Evolutionary conservation across 2,797 vertebrate species (phyloP).

Genomic region (Hephaestus fuliginosus): DNA sequence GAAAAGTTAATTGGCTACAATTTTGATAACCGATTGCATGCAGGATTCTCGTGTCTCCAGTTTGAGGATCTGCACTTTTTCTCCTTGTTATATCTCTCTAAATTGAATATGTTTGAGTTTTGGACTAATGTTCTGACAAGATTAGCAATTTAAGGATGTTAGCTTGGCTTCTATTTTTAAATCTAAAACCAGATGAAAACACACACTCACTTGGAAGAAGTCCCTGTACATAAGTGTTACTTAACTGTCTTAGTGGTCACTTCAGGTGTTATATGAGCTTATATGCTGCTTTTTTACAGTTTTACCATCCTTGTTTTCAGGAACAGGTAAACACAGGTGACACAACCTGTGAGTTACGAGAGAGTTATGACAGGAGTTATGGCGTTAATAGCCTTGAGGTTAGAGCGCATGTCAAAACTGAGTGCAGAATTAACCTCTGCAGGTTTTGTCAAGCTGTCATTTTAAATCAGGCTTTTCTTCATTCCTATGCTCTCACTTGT

Average conservation of each 20-base stretch:
- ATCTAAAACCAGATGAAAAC: no score
- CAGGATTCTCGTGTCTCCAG: background rate
- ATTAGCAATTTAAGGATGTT: background rate
- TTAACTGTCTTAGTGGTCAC: background rate
- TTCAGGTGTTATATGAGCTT: background rate
- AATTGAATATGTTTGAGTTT: background rate
- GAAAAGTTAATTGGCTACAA: background rate
- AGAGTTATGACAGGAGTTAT: conserved; percentile 15
- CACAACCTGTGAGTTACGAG: conserved; percentile 28
- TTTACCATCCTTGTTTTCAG: conserved; percentile 4
- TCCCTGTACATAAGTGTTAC: background rate
- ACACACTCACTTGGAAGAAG: background rate
- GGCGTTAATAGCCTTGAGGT: conserved; percentile 24
- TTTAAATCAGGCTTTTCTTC: conserved; percentile 70
- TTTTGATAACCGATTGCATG: background rate
- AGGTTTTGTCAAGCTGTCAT: conserved; percentile 34
- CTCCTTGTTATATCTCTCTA: background rate
- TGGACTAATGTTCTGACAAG: background rate
- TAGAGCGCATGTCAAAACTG: conserved; percentile 47
- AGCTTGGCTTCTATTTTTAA: no score
- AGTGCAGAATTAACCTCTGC: conserved; percentile 23
- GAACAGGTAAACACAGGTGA: conserved; percentile 30
- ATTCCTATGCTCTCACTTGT: conserved; percentile 55
- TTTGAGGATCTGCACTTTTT: background rate
- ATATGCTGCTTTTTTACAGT: background rate